Evolutionary conservation across 2,113 vertebrate genomes (phyloP), one percentile per base, ranked within the genome.

Genomic region (Gadus chalcogrammus): DNA sequence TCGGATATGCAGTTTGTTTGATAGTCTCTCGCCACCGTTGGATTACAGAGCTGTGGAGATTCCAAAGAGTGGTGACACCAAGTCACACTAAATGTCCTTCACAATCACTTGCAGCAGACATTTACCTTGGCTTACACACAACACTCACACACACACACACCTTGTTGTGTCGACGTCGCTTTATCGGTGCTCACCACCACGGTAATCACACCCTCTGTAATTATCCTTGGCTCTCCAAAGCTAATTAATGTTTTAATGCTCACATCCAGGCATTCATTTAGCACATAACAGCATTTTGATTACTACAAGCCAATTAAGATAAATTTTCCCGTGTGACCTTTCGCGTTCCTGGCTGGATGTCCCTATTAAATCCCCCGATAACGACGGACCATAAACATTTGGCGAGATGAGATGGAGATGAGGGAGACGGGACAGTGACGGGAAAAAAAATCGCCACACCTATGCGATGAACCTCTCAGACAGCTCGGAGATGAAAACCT

Each of bases 251-350:
- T 90, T 87, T 88, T 89, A 90, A 91, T 86, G 84, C 87, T 84
- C 87, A 82, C 90, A 90, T 92, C 88, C 88, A 85, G 85, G 82
- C 87, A 86, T 87, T 88, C 86, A 88, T 91, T 91, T 86, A 86
- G 85, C 83, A 84, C 85, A 89, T 90, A 91, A 91, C 88, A 88
- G 88, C 87, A 83, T 88, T 91, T 90, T 90, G 88, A 91, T 91
- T 89, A 90, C 89, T 85, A 86, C 82, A 85, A 88, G 85, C 83
- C 91, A 90, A 89, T 91, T 91, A 89, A 91, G 87, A 88, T 86
- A 84, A 85, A 86, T 88, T 90, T 90, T 86, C 79, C 83, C 76
- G 71, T 80, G 87, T 91, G 90, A 90, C 91, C 90, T 91, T 91
- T 87, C 42, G 79, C 87, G 79, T 88, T 86, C 79, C 74, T 72